Conservation (phyloP, 2,888 invertebrate species). For the Nomada hirtipes region DNA sequence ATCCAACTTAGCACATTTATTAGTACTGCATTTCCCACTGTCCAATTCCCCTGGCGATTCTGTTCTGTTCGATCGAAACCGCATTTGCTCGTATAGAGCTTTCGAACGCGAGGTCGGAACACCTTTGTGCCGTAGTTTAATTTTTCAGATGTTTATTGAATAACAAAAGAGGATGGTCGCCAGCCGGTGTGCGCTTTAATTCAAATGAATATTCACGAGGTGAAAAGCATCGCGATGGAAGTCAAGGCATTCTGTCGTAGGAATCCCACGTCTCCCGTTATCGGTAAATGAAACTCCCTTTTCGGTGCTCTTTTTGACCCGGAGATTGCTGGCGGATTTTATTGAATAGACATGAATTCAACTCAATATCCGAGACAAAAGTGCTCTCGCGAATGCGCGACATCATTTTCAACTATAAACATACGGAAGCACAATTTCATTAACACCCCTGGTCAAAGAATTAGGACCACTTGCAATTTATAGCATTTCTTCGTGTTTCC, state of each 20-base stretch:
- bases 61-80: background rate
- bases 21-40: background rate
- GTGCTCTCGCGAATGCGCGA: background rate
- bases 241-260: slow-evolving; percentile 13
- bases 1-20: background rate
- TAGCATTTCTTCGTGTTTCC: too few relatives aligned
- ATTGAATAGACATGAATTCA: background rate
- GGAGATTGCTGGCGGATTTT: slow-evolving; percentile 8
- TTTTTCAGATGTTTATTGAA: slow-evolving; percentile 19
- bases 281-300: slow-evolving; percentile 31
- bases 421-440: slow-evolving; percentile 20
- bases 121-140: background rate
- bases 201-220: slow-evolving; percentile 44
- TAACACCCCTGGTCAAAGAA: background rate
- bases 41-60: background rate
- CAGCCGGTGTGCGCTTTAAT: slow-evolving; percentile 4
- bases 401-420: slow-evolving; percentile 17
- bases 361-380: slow-evolving; percentile 22
- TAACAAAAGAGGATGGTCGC: slow-evolving; percentile 8
- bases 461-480: too few relatives aligned
- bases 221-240: background rate
- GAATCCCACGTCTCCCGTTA: slow-evolving; percentile 22
- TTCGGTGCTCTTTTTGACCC: background rate
- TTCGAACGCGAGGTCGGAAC: background rate
- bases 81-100: background rate